Base-by-base conservation (phyloP, 2,113 vertebrate genomes). In the Eidolon helvum region DNA sequence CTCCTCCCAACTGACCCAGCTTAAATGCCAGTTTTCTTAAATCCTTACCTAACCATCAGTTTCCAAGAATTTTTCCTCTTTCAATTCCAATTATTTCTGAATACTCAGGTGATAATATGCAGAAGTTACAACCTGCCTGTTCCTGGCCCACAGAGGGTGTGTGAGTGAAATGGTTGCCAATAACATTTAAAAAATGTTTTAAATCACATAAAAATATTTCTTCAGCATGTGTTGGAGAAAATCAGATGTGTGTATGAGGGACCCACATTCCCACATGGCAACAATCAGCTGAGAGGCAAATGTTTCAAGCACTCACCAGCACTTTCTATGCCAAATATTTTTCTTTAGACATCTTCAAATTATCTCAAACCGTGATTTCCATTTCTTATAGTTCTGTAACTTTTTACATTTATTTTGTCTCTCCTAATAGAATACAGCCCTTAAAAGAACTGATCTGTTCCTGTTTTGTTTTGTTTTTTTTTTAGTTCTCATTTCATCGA, bases 21-120 rank as follows among this genome's bases (percentile, higher is more conserved):
- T 93, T 63, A 75, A 80, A 77, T 21, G n/a, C n/a, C n/a, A n/a
- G 10, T 95, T 59, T 93, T 72, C 74, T 77, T 71, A 59, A 65
- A 83, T 45, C 53, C 38, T 77, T 69, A 87, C 55, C 80, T 80
- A 15, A 91, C n/a, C 26, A 61, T 11, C 18, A 35, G 45, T 48
- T 59, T 88, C 69, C 10, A 74, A 33, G 7, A 71, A 38, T 50
- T 65, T 38, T 38, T 33, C 6, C 30, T 40, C 48, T 50, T 91
- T 43, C 87, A 68, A 91, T 21, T 85, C 22, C 63, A 93, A 71
- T 96, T 82, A 83, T 74, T 84, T 95, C 48, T 86, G 16, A 87
- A 82, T 63, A 78, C 30, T 82, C 48, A 55, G 15, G 22, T 59
- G 75, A 53, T 63, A 79, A 87, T 75, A 33, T 85, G 19, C 38